These are phyloP conservation scores for Intellagama lesueurii DNA, from an alignment of 2,797 vertebrate species.

Conservation along the genomic window DNA sequence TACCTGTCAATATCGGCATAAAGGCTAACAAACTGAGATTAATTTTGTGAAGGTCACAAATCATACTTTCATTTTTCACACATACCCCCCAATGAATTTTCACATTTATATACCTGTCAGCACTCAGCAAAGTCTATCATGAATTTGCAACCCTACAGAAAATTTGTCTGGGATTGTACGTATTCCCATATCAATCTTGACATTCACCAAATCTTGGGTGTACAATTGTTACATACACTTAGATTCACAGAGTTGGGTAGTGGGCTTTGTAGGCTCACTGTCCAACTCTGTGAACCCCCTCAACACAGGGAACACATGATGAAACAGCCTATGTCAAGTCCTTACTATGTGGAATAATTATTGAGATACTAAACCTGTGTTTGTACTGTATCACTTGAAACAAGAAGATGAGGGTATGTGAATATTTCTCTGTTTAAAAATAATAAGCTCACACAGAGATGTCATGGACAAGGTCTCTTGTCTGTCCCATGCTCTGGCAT, in stretches of 20 bases:
- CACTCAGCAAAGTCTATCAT: too few relatives aligned
- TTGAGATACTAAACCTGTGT: too few relatives aligned
- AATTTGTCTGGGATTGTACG: neutral
- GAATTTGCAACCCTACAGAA: neutral
- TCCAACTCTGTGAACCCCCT: neutral
- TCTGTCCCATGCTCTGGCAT: too few relatives aligned
- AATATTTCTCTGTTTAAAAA: neutral
- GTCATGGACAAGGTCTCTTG: neutral
- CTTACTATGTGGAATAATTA: neutral
- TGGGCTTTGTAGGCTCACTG: neutral
- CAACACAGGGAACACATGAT: neutral
- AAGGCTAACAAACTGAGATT: neutral
- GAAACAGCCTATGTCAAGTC: neutral
- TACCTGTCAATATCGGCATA: too few relatives aligned
- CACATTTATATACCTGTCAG: too few relatives aligned
- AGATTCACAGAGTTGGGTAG: neutral
- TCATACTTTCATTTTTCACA: too few relatives aligned
- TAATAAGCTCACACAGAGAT: neutral
- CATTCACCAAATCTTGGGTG: neutral
- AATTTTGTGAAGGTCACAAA: neutral
- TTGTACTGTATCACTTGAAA: neutral
- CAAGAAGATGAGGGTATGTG: too few relatives aligned
- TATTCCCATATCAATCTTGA: neutral
- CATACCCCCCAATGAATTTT: too few relatives aligned
- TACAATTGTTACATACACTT: neutral